Percentiles rank a stretch among this genome's conserved stretches.
phyloP scores from a whole-genome alignment of 2,797 vertebrate species.

The Argentina silus region DNA sequence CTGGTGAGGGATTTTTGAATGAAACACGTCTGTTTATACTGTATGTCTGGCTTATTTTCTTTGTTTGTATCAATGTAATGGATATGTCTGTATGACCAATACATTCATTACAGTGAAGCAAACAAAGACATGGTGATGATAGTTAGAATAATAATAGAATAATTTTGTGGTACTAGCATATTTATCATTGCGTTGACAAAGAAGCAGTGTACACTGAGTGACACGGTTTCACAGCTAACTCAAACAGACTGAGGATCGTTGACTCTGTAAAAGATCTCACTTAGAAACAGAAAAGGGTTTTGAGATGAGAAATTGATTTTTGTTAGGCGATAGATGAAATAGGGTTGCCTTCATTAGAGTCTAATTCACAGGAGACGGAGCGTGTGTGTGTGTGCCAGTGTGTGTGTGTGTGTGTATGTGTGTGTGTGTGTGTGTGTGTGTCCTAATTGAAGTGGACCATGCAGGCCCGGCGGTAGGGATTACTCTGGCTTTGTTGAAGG shows the following conservation, averaged over 20 bases:
- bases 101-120: background rate
- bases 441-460: conserved; percentile 73
- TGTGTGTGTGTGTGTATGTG: conserved; percentile 35
- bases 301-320: conserved; percentile 20
- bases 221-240: background rate
- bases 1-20: background rate
- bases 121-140: conserved; percentile 21
- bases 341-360: conserved; percentile 4
- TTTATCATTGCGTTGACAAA: conserved; percentile 23
- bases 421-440: conserved; percentile 30
- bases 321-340: conserved; percentile 4
- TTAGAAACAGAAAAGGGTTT: conserved; percentile 4
- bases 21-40: background rate
- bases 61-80: background rate
- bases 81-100: background rate
- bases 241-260: background rate
- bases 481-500: conserved; percentile 77
- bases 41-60: conserved; percentile 1
- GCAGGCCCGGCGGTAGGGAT: conserved; percentile 72
- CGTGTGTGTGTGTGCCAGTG: conserved; percentile 16
- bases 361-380: background rate
- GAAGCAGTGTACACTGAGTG: background rate
- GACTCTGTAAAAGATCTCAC: conserved; percentile 5
- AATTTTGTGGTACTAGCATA: conserved; percentile 35
- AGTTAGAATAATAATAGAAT: conserved; percentile 12